These are phyloP conservation scores for Chironomus riparius DNA, from an alignment of 2,888 invertebrate species.

Conservation along the genomic window DNA sequence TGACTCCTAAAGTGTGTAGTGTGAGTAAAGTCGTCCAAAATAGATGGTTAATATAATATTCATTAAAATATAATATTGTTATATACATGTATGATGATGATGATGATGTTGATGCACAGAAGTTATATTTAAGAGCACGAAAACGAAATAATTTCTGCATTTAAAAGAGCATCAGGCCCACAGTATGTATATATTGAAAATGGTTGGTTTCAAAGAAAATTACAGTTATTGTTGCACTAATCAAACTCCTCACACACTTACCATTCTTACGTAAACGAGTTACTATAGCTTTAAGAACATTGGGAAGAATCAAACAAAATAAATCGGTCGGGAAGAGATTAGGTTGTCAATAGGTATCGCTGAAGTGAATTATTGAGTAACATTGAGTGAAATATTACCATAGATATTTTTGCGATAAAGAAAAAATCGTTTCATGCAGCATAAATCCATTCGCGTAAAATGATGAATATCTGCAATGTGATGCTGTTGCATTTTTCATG, in stretches of 20 bases:
- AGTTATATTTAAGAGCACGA: slow-evolving; percentile 20
- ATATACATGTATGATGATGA: neutral
- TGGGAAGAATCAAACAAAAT: neutral
- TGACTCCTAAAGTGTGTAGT: neutral
- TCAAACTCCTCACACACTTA: neutral
- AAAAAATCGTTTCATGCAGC: neutral
- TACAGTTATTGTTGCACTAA: slow-evolving; percentile 19
- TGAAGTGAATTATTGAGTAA: neutral
- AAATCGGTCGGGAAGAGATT: neutral
- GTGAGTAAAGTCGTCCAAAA: neutral
- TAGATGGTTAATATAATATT: slow-evolving; percentile 20
- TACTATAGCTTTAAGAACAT: neutral
- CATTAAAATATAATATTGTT: slow-evolving; percentile 1
- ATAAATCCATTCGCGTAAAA: neutral
- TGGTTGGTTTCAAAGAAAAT: neutral
- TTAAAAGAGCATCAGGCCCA: slow-evolving; percentile 11
- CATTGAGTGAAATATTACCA: neutral
- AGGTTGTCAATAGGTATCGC: slow-evolving; percentile 19
- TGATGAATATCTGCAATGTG: slow-evolving; percentile 6
- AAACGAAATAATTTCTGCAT: slow-evolving; percentile 1
- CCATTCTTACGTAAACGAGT: neutral
- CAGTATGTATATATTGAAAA: neutral
- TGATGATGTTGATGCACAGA: slow-evolving; percentile 10
- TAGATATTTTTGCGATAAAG: neutral
- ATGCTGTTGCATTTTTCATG: neutral